Base-by-base conservation (phyloP, 1,140 invertebrate species). In the Xylocopa sonorina region DNA sequence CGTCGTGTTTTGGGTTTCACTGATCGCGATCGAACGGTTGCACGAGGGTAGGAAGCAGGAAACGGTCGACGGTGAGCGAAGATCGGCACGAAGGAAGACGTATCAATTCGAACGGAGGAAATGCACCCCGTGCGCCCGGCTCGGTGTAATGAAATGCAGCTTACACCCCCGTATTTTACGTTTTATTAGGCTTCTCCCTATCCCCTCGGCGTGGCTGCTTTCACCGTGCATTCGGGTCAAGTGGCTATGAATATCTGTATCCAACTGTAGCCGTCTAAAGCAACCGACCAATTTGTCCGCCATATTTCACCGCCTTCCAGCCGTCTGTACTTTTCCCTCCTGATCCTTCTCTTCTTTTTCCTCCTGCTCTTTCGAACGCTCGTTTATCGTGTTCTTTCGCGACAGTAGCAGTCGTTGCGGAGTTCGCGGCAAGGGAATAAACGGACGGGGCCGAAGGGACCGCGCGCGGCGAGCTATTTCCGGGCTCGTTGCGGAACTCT, bases 161-260 rank as follows among this genome's bases (percentile, higher is more conserved):
- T 86, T 81, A 84, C 71, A 76, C 78, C 74, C n/a, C 74, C 71
- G 75, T 79, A 81, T 76, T 87, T 87, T 74, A 87, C 53, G 58
- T 85, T 86, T 78, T 84, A 84, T 85, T 75, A 84, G 82, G 58
- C 64, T 75, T 64, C 73, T 32, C 74, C 41, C 38, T 48, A n/a
- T n/a, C n/a, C n/a, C 18, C 41, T 24, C 72, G n/a, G 18, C 29
- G 7, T 34, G n/a, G 43, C 50, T 66, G 66, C 78, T 68, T 60
- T 57, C 32, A 24, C 82, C 41, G 50, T 75, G 76, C 80, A 87
- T 87, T 87, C 82, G 77, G 86, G 85, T 87, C 85, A 87, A 87
- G 80, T 85, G 80, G 82, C 86, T 87, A 87, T 84, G 82, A 87
- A 87, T 87, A 87, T 84, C 80, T 83, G 85, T 82, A 82, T 80